phyloP scores from a whole-genome alignment of 2,888 invertebrate genomes.

The Heliothis peltigera region DNA sequence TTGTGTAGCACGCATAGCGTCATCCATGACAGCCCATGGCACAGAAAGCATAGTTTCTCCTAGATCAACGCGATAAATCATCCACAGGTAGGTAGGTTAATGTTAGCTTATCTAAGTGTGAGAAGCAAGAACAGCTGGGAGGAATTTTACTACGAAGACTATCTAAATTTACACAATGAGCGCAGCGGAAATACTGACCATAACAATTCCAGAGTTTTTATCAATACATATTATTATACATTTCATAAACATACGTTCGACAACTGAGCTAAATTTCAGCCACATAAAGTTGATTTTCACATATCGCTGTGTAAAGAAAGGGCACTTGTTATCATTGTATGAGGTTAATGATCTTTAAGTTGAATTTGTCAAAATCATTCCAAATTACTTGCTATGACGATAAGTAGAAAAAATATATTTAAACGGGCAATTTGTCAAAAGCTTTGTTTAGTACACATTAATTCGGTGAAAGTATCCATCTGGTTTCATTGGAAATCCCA shows the following conservation, averaged over 20 bases:
- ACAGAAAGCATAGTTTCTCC: constrained; percentile 45
- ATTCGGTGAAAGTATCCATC: constrained; percentile 10
- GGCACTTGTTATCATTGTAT: constrained; percentile 36
- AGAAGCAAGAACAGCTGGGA: neutral
- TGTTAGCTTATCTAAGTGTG: neutral
- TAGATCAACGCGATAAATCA: constrained; percentile 9
- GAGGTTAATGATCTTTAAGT: constrained; percentile 46
- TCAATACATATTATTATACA: constrained; percentile 16
- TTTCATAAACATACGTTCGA: neutral
- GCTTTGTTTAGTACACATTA: too few relatives aligned
- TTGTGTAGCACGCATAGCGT: constrained; percentile 29
- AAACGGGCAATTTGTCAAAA: too few relatives aligned
- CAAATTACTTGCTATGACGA: neutral
- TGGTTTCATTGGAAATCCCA: neutral
- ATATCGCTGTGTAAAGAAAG: constrained; percentile 24
- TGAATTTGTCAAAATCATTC: constrained; percentile 26
- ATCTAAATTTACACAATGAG: neutral
- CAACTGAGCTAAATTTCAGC: constrained; percentile 4
- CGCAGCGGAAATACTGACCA: constrained; percentile 22
- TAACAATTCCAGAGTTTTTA: constrained; percentile 30
- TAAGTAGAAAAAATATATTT: neutral
- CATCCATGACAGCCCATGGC: constrained; percentile 45
- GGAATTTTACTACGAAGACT: neutral
- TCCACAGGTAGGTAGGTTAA: neutral
- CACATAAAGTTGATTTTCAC: constrained; percentile 14